A percentile compares a stretch with the other conserved stretches of the same genome.
Conservation (phyloP, 1,140 invertebrate species). For the Drosophila ambigua region DNA sequence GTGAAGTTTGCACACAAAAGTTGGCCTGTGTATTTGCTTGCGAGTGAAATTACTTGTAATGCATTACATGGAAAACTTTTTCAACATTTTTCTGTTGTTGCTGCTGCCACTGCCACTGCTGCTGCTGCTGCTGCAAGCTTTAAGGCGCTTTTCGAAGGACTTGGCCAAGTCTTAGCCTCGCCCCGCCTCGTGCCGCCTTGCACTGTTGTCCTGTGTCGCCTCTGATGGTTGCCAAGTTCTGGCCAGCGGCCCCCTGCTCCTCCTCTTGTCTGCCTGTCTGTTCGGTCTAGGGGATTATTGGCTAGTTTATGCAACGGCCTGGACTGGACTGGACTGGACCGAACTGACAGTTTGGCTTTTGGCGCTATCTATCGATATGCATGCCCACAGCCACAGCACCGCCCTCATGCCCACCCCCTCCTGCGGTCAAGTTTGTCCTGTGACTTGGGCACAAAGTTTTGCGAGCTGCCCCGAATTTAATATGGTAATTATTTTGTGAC, state of each 20-base stretch:
- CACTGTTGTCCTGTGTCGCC: conserved; percentile 46
- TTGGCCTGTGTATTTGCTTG: conserved; percentile 47
- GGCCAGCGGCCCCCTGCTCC: conserved; percentile 3
- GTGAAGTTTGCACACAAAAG: conserved; percentile 50
- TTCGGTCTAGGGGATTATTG: conserved; percentile 64
- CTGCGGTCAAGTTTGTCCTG: conserved; percentile 63
- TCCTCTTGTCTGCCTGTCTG: conserved; percentile 17
- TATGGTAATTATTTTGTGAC: conserved; percentile 72
- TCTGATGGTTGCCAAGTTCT: conserved; percentile 51
- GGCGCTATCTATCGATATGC: conserved; percentile 71
- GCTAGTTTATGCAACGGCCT: conserved; percentile 68
- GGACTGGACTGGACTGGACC: conserved; percentile 15
- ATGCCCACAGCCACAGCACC: conserved; percentile 21
- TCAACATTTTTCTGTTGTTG: conserved; percentile 24
- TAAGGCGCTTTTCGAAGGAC: conserved; percentile 49
- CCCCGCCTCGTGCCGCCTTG: conserved; percentile 6
- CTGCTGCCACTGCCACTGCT: conserved; percentile 20
- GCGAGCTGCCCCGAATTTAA: conserved; percentile 45
- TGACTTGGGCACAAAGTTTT: conserved; percentile 59
- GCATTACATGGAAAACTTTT: conserved; percentile 78
- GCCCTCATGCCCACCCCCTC: neutral
- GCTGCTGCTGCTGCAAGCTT: conserved; percentile 37
- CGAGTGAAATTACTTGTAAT: conserved; percentile 81
- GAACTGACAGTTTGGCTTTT: conserved; percentile 39
- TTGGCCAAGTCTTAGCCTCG: conserved; percentile 34